These are phyloP conservation scores for Phoxinus dragarum DNA, from an alignment of 2,797 vertebrate genomes.

Conservation along the genomic window DNA sequence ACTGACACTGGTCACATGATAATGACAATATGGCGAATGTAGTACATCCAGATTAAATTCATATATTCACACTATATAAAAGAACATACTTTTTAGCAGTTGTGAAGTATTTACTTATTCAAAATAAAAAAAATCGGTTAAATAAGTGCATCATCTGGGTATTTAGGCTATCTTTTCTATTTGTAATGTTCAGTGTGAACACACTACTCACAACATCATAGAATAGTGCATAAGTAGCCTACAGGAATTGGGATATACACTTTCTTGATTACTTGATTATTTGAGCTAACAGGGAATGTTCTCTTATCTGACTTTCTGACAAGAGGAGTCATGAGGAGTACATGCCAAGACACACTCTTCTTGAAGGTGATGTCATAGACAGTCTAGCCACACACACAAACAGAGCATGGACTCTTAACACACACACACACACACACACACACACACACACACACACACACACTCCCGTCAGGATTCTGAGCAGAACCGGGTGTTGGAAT, in stretches of 20 bases:
- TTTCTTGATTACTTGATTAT: not conserved
- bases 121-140: no score
- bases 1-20: no score
- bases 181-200: not conserved
- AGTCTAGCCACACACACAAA: slow-evolving; percentile 27
- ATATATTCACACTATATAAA: not conserved
- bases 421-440: not conserved
- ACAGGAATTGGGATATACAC: not conserved
- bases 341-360: slow-evolving; percentile 8
- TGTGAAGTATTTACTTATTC: not conserved
- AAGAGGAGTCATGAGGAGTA: not conserved
- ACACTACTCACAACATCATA: not conserved
- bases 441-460: slow-evolving; percentile 2
- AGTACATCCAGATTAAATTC: no score
- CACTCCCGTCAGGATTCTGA: not conserved
- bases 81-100: no score
- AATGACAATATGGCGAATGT: no score
- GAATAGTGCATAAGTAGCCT: not conserved
- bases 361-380: slow-evolving; percentile 26
- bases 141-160: no score
- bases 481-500: slow-evolving; percentile 6
- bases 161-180: not conserved
- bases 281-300: not conserved
- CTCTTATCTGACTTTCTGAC: not conserved
- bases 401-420: slow-evolving; percentile 10